phyloP scores from a whole-genome alignment of 2,888 invertebrate species.

The Drosophila histrio region DNA sequence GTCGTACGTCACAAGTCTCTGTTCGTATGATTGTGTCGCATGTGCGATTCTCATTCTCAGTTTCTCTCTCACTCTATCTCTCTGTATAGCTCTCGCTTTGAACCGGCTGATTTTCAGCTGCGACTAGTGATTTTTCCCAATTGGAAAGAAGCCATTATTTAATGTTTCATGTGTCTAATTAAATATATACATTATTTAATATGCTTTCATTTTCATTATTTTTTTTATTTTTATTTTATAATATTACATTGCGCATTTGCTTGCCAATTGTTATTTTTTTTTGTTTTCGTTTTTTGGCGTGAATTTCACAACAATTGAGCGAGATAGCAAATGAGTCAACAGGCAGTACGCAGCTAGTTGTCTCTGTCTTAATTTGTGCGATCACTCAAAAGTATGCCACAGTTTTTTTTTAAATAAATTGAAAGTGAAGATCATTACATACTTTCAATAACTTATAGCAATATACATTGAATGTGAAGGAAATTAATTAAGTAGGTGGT shows the following conservation, averaged over 20 bases:
- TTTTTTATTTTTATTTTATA: slow-evolving; percentile 1
- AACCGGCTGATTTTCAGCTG: slow-evolving; percentile 24
- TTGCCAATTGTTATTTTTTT: neutral
- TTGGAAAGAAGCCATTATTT: neutral
- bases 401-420: slow-evolving; percentile 1
- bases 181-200: neutral
- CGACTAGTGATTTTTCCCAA: neutral
- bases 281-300: slow-evolving; percentile 19
- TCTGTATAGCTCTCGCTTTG: neutral
- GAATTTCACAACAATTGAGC: slow-evolving; percentile 68
- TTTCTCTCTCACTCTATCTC: neutral
- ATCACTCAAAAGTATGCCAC: slow-evolving; percentile 51
- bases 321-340: slow-evolving; percentile 23
- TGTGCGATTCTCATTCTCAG: slow-evolving; percentile 10
- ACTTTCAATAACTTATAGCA: neutral
- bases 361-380: slow-evolving; percentile 18
- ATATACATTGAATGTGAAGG: neutral
- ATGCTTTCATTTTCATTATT: neutral
- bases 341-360: neutral
- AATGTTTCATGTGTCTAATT: neutral
- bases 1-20: slow-evolving; percentile 5
- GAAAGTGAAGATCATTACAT: neutral
- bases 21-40: neutral
- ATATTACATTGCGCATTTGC: neutral
- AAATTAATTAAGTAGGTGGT: neutral